Conservation (phyloP, 2,888 invertebrate species). For the Pristionchus entomophagus region DNA sequence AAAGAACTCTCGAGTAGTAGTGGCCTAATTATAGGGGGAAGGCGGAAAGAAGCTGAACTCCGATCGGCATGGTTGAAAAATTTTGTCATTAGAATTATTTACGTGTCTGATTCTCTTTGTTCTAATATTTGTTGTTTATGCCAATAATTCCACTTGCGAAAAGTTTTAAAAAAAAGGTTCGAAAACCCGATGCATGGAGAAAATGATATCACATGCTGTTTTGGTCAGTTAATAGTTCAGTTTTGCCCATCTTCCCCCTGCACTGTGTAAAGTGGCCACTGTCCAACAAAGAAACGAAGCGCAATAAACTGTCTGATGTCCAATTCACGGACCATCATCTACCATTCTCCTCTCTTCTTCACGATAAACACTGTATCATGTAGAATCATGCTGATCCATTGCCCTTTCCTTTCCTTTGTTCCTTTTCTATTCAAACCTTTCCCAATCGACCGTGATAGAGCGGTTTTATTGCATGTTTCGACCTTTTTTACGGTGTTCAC, state of each 20-base stretch:
- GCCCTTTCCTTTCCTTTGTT: background rate
- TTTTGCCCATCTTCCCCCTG: background rate
- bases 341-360: background rate
- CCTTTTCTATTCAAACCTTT: background rate
- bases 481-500: constrained; percentile 9
- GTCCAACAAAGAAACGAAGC: background rate
- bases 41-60: background rate
- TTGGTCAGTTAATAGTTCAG: too few relatives aligned
- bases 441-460: background rate
- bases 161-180: too few relatives aligned
- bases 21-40: background rate
- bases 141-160: too few relatives aligned
- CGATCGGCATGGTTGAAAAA: background rate
- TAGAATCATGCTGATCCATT: too few relatives aligned
- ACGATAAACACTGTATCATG: too few relatives aligned
- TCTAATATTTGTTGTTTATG: too few relatives aligned
- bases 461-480: constrained; percentile 20
- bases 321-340: background rate
- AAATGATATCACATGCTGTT: background rate
- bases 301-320: background rate
- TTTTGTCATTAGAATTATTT: too few relatives aligned
- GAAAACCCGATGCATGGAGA: background rate
- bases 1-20: constrained; percentile 1
- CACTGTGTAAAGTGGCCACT: constrained; percentile 37
- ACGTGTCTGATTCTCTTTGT: too few relatives aligned